Base-by-base conservation (phyloP, 2,797 vertebrate genomes). In the Fistularia commersonii region DNA sequence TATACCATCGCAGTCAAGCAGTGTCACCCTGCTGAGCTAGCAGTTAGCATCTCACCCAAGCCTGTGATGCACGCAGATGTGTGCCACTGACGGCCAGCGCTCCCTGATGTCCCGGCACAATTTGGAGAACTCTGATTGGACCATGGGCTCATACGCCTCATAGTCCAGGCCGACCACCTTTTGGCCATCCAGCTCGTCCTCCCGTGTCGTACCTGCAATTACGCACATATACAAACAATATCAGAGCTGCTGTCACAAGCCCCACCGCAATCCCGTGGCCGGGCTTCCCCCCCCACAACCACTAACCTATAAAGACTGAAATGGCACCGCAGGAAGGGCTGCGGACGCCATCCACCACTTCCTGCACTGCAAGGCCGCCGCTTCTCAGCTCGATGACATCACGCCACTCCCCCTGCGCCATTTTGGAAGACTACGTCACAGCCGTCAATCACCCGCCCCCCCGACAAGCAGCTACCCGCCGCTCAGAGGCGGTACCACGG, bases 401-500 rank as follows among this genome's bases (percentile, higher is more conserved):
- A 48, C 32, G 72, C 57, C 52, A 82, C 77, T 72, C 80, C 40
- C 33, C 33, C 63, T 80, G 77, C 50, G 45, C 78, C 89, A 89
- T 90, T 41, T 64, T 23, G 52, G n/a, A 12, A 10, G 2, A 10
- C 12, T 35, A 23, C 23, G 23, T 4, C 23, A 23, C 23, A 23
- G 23, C 23, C 4, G 23, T 23, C 23, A 23, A 23, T 23, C 23
- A 23, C 4, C 2, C 23, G 23, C n/a, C n/a, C n/a, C n/a, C n/a
- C n/a, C n/a, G n/a, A n/a, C n/a, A n/a, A n/a, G 23, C 23, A 23
- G 2, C 23, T 92, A 98, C 11, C 97, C 95, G 69, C 95, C 95
- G 7, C 95, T 99, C 41, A 99, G 92, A 0, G 96, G 95, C 9
- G 95, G 95, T 51, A 98, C 94, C 60, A 99, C 71, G 0, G 94